phyloP scores from a whole-genome alignment of 1,140 invertebrate species.

The Phortica variegata region DNA sequence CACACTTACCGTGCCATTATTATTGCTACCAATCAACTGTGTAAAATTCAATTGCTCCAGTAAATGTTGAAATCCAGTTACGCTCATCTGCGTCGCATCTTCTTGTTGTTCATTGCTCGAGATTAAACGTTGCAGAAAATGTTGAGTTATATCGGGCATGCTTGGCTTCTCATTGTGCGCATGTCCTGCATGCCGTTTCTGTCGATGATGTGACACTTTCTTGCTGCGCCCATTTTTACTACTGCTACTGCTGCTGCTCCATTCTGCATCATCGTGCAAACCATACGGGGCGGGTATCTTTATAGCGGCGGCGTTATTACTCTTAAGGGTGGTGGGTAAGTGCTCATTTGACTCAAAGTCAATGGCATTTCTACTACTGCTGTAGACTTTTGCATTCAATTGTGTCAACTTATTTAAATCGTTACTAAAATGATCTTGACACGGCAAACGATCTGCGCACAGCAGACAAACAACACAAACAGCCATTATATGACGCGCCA shows the following conservation, averaged over 20 bases:
- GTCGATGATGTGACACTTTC: constrained; percentile 38
- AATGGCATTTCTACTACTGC: constrained; percentile 30
- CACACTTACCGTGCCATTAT: constrained; percentile 59
- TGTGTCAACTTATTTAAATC: too few relatives aligned
- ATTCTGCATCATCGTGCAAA: too few relatives aligned
- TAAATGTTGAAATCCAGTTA: constrained; percentile 63
- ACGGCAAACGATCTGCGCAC: constrained; percentile 71
- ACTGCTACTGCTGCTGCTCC: background rate
- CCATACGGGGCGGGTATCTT: too few relatives aligned
- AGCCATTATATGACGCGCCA: constrained; percentile 61
- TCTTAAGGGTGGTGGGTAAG: constrained; percentile 44
- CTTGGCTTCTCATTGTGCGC: constrained; percentile 20
- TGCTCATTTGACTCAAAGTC: constrained; percentile 45
- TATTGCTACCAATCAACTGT: constrained; percentile 58
- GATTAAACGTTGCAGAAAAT: constrained; percentile 60
- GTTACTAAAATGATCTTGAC: constrained; percentile 62
- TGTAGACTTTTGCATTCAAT: constrained; percentile 38
- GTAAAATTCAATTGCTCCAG: constrained; percentile 64
- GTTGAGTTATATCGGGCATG: constrained; percentile 36
- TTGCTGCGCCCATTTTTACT: too few relatives aligned
- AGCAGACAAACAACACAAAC: constrained; percentile 77
- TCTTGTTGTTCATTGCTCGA: constrained; percentile 57
- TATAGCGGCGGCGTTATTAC: too few relatives aligned
- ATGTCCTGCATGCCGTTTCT: constrained; percentile 43
- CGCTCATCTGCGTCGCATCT: constrained; percentile 15